Evolutionary conservation across 2,797 vertebrate species (phyloP).

Genomic region (Fistularia tabacaria): DNA sequence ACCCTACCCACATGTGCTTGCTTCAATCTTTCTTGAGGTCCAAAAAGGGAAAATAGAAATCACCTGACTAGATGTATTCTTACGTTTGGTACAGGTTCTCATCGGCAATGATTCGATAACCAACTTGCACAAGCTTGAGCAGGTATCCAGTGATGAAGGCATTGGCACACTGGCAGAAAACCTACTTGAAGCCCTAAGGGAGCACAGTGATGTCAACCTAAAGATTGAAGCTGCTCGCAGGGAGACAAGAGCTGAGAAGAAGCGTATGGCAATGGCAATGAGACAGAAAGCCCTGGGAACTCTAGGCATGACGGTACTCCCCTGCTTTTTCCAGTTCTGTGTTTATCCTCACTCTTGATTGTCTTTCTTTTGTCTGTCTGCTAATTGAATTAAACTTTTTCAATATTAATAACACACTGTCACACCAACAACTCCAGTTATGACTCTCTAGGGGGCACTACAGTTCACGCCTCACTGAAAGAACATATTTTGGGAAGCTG

Average conservation of each 20-base stretch:
- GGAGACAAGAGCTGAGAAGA: slow-evolving; percentile 96
- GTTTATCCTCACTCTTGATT: background rate
- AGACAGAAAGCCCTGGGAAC: slow-evolving; percentile 97
- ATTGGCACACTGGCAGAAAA: slow-evolving; percentile 97
- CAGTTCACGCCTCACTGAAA: too few species aligned
- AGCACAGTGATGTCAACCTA: slow-evolving; percentile 91
- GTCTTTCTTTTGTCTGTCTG: too few species aligned
- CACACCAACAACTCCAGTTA: too few species aligned
- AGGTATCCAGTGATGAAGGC: slow-evolving; percentile 97
- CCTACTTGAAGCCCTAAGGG: slow-evolving; percentile 91
- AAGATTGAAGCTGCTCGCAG: slow-evolving; percentile 95
- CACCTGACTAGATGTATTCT: slow-evolving; percentile 2
- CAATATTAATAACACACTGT: too few species aligned
- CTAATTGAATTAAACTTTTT: too few species aligned
- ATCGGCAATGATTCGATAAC: slow-evolving; percentile 96
- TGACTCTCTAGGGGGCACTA: too few species aligned
- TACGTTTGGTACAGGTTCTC: slow-evolving; percentile 74
- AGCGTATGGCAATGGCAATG: slow-evolving; percentile 99
- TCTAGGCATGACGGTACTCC: slow-evolving; percentile 91
- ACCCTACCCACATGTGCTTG: too few species aligned
- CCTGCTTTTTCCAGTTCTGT: background rate
- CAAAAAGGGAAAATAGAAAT: too few species aligned
- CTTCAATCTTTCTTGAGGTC: too few species aligned
- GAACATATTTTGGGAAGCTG: too few species aligned
- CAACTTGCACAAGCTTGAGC: slow-evolving; percentile 97